These are phyloP conservation scores for Nebria brevicollis DNA, from an alignment of 2,888 invertebrate genomes.

Conservation along the genomic window DNA sequence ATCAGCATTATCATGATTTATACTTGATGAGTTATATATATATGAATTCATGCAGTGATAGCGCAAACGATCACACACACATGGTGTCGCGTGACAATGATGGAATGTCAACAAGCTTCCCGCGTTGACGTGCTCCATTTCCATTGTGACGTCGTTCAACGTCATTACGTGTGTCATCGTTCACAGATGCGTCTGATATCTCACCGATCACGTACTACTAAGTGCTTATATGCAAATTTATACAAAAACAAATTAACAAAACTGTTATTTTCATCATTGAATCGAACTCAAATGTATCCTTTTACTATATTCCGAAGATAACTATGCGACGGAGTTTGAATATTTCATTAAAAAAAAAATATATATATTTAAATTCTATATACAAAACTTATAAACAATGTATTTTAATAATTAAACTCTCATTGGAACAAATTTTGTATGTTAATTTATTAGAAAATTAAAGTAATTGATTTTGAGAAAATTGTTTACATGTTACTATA, in stretches of 20 bases:
- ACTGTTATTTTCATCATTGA: too few relatives aligned
- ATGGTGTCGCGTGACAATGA: slow-evolving; percentile 31
- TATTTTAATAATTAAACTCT: too few relatives aligned
- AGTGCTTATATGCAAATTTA: slow-evolving; percentile 9
- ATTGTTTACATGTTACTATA: too few relatives aligned
- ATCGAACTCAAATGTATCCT: too few relatives aligned
- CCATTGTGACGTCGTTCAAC: slow-evolving; percentile 36
- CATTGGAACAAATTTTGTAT: too few relatives aligned
- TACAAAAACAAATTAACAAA: background rate
- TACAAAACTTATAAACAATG: too few relatives aligned
- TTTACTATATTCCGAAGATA: too few relatives aligned
- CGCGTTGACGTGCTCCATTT: slow-evolving; percentile 37
- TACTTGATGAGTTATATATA: background rate
- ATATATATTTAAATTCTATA: too few relatives aligned
- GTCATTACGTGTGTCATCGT: slow-evolving; percentile 19
- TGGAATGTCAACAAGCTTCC: slow-evolving; percentile 37
- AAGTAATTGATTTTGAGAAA: too few relatives aligned
- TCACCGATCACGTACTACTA: background rate
- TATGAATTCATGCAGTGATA: background rate
- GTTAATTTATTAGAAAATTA: too few relatives aligned
- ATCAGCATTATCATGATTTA: slow-evolving; percentile 7
- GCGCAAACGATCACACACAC: background rate
- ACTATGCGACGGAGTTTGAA: too few relatives aligned
- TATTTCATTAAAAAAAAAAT: too few relatives aligned
- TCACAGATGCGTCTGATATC: slow-evolving; percentile 33